phyloP scores from a whole-genome alignment of 2,113 vertebrate genomes.

The Pyxicephalus adspersus region DNA sequence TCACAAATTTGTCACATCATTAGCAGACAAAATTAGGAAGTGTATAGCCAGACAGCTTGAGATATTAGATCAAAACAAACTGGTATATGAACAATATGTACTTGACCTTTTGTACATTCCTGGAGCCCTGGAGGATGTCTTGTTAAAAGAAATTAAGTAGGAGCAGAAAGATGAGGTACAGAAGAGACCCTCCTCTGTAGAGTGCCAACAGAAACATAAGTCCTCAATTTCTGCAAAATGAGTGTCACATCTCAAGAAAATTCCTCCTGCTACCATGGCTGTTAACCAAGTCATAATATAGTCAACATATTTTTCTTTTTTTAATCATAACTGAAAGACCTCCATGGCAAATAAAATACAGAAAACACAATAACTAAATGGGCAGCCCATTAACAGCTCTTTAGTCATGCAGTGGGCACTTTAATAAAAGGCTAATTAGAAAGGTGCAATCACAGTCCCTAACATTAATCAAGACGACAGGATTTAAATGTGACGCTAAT shows the following conservation, averaged over 20 bases:
- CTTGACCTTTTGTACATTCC: constrained; percentile 2
- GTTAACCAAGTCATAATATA: constrained; percentile 31
- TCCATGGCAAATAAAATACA: too few relatives aligned
- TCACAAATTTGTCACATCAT: not conserved
- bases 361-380: not conserved
- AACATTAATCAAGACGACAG: constrained; percentile 44
- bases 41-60: too few relatives aligned
- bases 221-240: constrained; percentile 29
- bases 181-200: not conserved
- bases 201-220: not conserved
- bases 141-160: constrained; percentile 12
- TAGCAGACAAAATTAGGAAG: not conserved
- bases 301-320: not conserved
- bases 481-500: constrained; percentile 37
- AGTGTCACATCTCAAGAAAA: not conserved
- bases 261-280: not conserved
- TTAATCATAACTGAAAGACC: too few relatives aligned
- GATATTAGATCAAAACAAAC: not conserved
- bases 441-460: not conserved
- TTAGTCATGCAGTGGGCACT: not conserved
- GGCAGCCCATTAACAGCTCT: not conserved
- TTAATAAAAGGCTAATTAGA: constrained; percentile 42
- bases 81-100: not conserved
- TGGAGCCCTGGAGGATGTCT: constrained; percentile 1
- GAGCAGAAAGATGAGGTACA: not conserved